These are phyloP conservation scores for Chrysomallon squamiferum DNA, from an alignment of 1,140 invertebrate species.

Conservation along the genomic window DNA sequence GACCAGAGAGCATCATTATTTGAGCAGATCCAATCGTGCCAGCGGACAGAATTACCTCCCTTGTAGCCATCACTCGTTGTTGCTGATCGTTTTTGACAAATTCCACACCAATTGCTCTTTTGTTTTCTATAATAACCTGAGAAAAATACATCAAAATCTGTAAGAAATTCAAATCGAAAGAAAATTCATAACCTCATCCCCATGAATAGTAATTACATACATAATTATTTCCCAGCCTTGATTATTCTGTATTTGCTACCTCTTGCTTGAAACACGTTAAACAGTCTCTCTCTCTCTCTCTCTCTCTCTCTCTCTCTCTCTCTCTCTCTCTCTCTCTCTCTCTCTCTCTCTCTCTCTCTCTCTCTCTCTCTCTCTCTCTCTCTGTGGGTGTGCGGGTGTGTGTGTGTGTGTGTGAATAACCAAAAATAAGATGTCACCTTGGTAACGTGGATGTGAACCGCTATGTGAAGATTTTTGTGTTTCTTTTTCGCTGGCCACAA, in stretches of 20 bases:
- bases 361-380: too few relatives aligned
- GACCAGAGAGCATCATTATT: slow-evolving; percentile 87
- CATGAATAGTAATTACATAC: background rate
- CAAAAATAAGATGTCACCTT: slow-evolving; percentile 38
- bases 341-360: too few relatives aligned
- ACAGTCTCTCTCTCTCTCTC: too few relatives aligned
- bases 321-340: too few relatives aligned
- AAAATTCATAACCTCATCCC: background rate
- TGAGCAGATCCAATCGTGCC: slow-evolving; percentile 89
- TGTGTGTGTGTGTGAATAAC: too few relatives aligned
- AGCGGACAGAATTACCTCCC: slow-evolving; percentile 81
- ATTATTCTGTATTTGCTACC: too few relatives aligned
- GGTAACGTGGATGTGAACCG: slow-evolving; percentile 32
- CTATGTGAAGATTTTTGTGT: slow-evolving; percentile 47
- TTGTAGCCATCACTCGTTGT: slow-evolving; percentile 71
- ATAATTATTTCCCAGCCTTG: too few relatives aligned
- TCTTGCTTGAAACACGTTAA: too few relatives aligned
- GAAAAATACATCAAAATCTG: too few relatives aligned
- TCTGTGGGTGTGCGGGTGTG: too few relatives aligned
- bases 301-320: too few relatives aligned
- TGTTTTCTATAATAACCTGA: slow-evolving; percentile 36
- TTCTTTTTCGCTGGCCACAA: slow-evolving; percentile 33
- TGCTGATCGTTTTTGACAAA: slow-evolving; percentile 57
- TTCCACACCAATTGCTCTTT: slow-evolving; percentile 48
- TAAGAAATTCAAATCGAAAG: background rate